A percentile compares a stretch with the other conserved stretches of the same genome.
Conservation (phyloP, 2,797 vertebrate species). For the Tarsius wallacei region DNA sequence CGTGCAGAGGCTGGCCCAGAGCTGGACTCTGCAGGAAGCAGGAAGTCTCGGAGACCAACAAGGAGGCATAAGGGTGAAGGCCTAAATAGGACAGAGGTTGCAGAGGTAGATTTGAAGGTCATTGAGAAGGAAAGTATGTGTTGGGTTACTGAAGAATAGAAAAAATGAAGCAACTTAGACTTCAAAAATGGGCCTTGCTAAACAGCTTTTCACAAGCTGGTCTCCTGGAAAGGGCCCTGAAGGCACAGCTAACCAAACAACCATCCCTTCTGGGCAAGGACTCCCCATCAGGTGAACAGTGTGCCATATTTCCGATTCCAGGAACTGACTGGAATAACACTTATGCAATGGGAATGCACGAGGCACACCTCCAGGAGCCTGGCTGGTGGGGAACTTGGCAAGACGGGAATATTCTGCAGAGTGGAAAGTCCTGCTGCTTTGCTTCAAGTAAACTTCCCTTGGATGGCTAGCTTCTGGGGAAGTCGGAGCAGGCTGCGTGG, state of each 20-base stretch:
- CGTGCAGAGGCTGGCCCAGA: background rate
- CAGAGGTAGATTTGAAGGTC: background rate
- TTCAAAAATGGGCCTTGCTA: constrained; percentile 54
- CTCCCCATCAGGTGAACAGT: constrained; percentile 85
- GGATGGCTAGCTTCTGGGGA: background rate
- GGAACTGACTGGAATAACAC: constrained; percentile 84
- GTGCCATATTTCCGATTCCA: constrained; percentile 83
- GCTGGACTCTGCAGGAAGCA: background rate
- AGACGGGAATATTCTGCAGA: background rate
- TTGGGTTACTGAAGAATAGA: constrained; percentile 15
- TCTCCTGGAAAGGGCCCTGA: constrained; percentile 61
- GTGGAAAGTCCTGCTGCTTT: constrained; percentile 81
- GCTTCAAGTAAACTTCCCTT: constrained; percentile 70
- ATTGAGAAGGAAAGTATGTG: background rate
- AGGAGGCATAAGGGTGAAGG: background rate
- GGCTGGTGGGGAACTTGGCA: constrained; percentile 81
- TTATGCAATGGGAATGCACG: constrained; percentile 34
- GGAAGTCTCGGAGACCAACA: background rate
- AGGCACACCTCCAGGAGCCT: constrained; percentile 80
- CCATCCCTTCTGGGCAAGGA: constrained; percentile 23
- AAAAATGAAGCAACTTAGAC: constrained; percentile 54
- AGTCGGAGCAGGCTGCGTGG: background rate
- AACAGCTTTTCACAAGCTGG: constrained; percentile 60
- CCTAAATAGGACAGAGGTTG: background rate
- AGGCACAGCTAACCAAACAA: constrained; percentile 79